These are phyloP conservation scores for Drosophila mayaguana DNA, from an alignment of 2,888 invertebrate genomes.

Conservation along the genomic window DNA sequence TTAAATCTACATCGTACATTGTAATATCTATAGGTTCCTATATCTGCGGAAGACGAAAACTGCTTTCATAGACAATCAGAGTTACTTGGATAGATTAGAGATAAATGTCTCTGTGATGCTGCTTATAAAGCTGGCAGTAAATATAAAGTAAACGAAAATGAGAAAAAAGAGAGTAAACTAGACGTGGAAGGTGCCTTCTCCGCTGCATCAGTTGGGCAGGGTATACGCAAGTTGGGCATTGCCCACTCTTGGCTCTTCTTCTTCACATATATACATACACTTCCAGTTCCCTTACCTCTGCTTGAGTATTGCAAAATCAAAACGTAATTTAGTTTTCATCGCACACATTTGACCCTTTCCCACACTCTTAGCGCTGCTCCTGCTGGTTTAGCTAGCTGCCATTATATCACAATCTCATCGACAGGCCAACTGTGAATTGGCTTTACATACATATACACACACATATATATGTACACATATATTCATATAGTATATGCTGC, in stretches of 20 bases:
- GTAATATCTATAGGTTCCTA: too few species aligned
- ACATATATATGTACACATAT: not conserved
- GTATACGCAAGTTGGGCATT: not conserved
- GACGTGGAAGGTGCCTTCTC: not conserved
- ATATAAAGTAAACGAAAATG: too few species aligned
- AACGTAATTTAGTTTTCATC: slow-evolving; percentile 14
- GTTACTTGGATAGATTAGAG: too few species aligned
- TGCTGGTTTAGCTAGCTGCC: slow-evolving; percentile 38
- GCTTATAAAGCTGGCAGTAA: too few species aligned
- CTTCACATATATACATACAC: not conserved
- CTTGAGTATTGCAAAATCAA: not conserved
- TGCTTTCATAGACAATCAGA: too few species aligned
- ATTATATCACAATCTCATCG: slow-evolving; percentile 43
- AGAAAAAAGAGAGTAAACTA: not conserved
- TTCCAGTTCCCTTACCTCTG: not conserved
- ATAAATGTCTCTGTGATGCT: too few species aligned
- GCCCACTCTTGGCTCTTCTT: not conserved
- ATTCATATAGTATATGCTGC: slow-evolving; percentile 5
- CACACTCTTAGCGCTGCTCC: not conserved
- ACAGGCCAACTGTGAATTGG: slow-evolving; percentile 35
- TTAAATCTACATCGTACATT: too few species aligned
- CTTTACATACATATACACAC: not conserved
- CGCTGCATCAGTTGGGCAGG: too few species aligned
- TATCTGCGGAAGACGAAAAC: too few species aligned
- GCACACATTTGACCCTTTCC: slow-evolving; percentile 23